Percentiles rank a stretch among this genome's conserved stretches.
phyloP scores from a whole-genome alignment of 53 echinoderm and acorn worm species.

The Crossaster papposus region DNA sequence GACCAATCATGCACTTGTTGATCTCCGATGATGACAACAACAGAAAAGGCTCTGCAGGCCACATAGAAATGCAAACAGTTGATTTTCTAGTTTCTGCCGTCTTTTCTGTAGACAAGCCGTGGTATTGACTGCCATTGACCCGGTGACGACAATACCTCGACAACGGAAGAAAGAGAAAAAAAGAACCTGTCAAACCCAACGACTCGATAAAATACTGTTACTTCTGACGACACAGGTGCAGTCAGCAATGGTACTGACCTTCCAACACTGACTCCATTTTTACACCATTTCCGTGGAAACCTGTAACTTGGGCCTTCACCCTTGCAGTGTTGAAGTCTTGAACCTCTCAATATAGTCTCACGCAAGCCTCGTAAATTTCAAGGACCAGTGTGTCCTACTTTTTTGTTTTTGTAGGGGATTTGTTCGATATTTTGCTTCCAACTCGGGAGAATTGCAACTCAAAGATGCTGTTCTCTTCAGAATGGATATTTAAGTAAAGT shows the following conservation, averaged over 20 bases:
- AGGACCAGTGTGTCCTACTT: slow-evolving; percentile 27
- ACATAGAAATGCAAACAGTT: slow-evolving; percentile 2
- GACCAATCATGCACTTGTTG: background rate
- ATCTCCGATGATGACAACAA: slow-evolving; percentile 1
- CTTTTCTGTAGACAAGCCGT: slow-evolving; percentile 13
- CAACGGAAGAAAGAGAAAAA: slow-evolving; percentile 43
- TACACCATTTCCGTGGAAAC: slow-evolving; percentile 26
- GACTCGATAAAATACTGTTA: slow-evolving; percentile 53
- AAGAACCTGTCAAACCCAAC: slow-evolving; percentile 51
- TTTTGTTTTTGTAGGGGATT: background rate
- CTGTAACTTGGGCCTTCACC: background rate
- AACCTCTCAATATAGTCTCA: slow-evolving; percentile 34
- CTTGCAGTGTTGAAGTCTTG: background rate
- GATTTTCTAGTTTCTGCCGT: background rate
- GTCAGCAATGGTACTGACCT: slow-evolving; percentile 21
- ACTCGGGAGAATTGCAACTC: background rate
- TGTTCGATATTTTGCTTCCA: background rate
- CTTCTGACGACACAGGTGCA: slow-evolving; percentile 55
- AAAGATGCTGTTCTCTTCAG: background rate
- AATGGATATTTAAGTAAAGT: background rate
- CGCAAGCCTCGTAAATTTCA: slow-evolving; percentile 59
- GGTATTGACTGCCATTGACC: slow-evolving; percentile 56
- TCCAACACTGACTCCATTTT: background rate
- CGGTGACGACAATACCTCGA: slow-evolving; percentile 6
- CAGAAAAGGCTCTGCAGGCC: slow-evolving; percentile 3